These are phyloP conservation scores for Sitodiplosis mosellana DNA, from an alignment of 1,140 invertebrate genomes.

Conservation along the genomic window DNA sequence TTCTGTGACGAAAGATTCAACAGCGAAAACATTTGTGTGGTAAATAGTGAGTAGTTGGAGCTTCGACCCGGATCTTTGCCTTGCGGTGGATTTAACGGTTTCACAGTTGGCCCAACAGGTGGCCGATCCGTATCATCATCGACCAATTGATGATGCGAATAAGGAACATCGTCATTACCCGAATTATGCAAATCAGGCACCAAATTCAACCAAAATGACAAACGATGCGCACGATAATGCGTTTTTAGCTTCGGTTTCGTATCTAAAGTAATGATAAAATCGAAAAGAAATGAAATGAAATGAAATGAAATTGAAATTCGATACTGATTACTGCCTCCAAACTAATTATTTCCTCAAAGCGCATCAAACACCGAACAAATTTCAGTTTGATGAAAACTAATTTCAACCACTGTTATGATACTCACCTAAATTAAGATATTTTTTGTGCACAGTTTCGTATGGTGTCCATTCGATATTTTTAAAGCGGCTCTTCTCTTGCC, in stretches of 20 bases:
- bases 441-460: slow-evolving; percentile 80
- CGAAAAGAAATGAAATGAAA: background rate
- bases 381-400: background rate
- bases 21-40: slow-evolving; percentile 22
- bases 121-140: slow-evolving; percentile 38
- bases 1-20: slow-evolving; percentile 22
- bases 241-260: slow-evolving; percentile 77
- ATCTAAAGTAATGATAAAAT: slow-evolving; percentile 31
- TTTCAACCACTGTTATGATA: background rate
- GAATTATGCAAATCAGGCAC: slow-evolving; percentile 89
- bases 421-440: slow-evolving; percentile 75
- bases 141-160: slow-evolving; percentile 68
- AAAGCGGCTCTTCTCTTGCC: slow-evolving; percentile 54
- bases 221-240: slow-evolving; percentile 79
- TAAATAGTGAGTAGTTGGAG: slow-evolving; percentile 18
- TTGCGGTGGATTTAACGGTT: slow-evolving; percentile 28
- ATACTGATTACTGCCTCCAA: too few relatives aligned
- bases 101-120: slow-evolving; percentile 32
- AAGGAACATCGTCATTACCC: slow-evolving; percentile 64
- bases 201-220: slow-evolving; percentile 93
- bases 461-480: slow-evolving; percentile 80
- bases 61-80: slow-evolving; percentile 23
- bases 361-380: background rate
- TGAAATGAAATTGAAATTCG: too few relatives aligned
- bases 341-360: too few relatives aligned